Percentiles rank a stretch among this genome's conserved stretches.
These are phyloP conservation scores for Thunnus maccoyii DNA, from an alignment of 2,113 vertebrate genomes.

Conservation along the genomic window DNA sequence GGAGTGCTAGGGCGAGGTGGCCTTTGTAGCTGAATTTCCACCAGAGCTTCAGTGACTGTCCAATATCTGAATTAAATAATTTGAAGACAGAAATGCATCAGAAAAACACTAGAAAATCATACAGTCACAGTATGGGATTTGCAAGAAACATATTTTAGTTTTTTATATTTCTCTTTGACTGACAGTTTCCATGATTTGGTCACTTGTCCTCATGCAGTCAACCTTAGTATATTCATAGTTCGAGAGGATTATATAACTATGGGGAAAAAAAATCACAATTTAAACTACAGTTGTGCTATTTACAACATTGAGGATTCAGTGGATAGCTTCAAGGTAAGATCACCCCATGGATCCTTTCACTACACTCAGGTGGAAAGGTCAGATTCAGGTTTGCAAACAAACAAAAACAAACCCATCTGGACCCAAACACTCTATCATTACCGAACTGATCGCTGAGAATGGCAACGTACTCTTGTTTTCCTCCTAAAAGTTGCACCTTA, in stretches of 20 bases:
- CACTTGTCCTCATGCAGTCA: background rate
- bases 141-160: too few species aligned
- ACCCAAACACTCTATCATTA: slow-evolving; percentile 44
- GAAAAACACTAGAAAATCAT: too few species aligned
- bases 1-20: background rate
- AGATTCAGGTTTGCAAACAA: slow-evolving; percentile 43
- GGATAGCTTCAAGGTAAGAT: slow-evolving; percentile 8
- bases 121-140: too few species aligned
- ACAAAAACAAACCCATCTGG: slow-evolving; percentile 64
- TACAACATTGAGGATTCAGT: slow-evolving; percentile 14
- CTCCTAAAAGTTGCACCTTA: slow-evolving; percentile 67
- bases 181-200: background rate
- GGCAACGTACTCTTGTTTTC: slow-evolving; percentile 57
- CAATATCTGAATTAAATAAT: background rate
- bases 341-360: slow-evolving; percentile 10
- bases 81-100: background rate
- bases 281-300: background rate
- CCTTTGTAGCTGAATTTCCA: slow-evolving; percentile 2
- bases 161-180: background rate
- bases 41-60: background rate
- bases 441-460: slow-evolving; percentile 37
- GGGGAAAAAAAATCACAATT: background rate
- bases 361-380: slow-evolving; percentile 41
- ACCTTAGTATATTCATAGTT: background rate
- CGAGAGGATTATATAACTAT: slow-evolving; percentile 4